Base-by-base conservation (phyloP, 2,113 vertebrate species). In the Rousettus leschenaultii region DNA sequence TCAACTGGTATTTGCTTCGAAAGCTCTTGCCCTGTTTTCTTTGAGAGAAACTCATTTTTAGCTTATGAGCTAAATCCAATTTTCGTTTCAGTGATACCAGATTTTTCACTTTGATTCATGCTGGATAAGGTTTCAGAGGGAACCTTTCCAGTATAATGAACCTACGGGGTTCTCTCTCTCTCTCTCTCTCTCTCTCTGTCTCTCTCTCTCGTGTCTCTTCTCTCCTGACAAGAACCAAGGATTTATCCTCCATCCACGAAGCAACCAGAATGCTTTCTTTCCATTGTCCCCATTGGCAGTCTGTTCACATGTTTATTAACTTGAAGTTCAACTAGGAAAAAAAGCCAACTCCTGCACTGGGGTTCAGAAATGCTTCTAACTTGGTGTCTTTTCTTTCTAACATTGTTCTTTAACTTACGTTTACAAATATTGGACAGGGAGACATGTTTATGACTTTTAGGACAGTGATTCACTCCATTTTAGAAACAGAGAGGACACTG, bases 21-120 rank as follows among this genome's bases (percentile, higher is more conserved):
- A 86, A 66, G 40, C 96, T 70, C 80, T 79, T 87, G 38, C 63
- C 19, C 28, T 87, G 45, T 94, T 94, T 74, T 95, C 83, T 88
- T 97, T 16, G 61, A 70, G 35, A 94, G 85, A 90, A 97, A 86
- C 89, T 87, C 89, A 86, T 92, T 96, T 95, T 83, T 91, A 90
- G 87, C 95, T 97, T 93, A 94, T 94, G 90, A 95, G 65, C 79
- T 77, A 73, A 97, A 97, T 97, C 78, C 89, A 94, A 55, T 96
- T 96, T 78, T 97, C 1, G 24, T 68, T 93, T 16, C 59, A 92
- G 45, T 95, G 83, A 95, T 94, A 86, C 77, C 71, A 88, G 79
- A 92, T 97, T 95, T 96, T 95, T 96, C 89, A 96, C 93, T 95
- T 93, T 66, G 95, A 85, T 86, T 96, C 77, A 30, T 90, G 51